A percentile compares a stretch with the other conserved stretches of the same genome.
These are phyloP conservation scores for Trichonephila clavipes DNA, from an alignment of 1,140 invertebrate species.

Conservation along the genomic window DNA sequence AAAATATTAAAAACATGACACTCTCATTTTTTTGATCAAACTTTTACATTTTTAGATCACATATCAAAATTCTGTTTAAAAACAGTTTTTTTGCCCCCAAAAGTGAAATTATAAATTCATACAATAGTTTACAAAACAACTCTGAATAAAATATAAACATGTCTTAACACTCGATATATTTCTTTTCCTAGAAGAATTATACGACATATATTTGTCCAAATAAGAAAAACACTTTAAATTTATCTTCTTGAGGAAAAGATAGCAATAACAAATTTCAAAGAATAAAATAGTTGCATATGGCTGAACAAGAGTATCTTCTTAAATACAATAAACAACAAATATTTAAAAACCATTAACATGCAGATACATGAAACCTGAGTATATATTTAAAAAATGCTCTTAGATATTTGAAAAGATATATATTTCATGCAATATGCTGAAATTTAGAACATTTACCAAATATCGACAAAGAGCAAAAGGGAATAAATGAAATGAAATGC, in stretches of 20 bases:
- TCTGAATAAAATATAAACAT: conserved; percentile 17
- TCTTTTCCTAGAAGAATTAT: background rate
- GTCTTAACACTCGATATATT: background rate
- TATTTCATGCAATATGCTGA: background rate
- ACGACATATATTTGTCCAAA: background rate
- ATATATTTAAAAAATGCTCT: background rate
- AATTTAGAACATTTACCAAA: background rate
- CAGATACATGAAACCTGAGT: conserved; percentile 6
- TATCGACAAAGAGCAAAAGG: no score
- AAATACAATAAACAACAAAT: background rate
- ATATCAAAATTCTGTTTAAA: background rate
- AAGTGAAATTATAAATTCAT: background rate
- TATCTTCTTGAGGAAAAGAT: background rate
- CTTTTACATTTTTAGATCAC: background rate
- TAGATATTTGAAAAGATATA: background rate
- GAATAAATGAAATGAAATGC: no score
- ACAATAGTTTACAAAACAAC: background rate
- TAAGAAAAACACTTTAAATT: background rate
- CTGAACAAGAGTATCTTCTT: background rate
- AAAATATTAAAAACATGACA: conserved; percentile 21
- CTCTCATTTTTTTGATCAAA: background rate
- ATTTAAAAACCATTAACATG: conserved; percentile 4
- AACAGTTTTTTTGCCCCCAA: background rate
- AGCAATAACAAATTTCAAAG: background rate
- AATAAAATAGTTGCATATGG: background rate